These are phyloP conservation scores for Sorex maritimensis DNA, from an alignment of 2,797 vertebrate genomes.

Conservation along the genomic window DNA sequence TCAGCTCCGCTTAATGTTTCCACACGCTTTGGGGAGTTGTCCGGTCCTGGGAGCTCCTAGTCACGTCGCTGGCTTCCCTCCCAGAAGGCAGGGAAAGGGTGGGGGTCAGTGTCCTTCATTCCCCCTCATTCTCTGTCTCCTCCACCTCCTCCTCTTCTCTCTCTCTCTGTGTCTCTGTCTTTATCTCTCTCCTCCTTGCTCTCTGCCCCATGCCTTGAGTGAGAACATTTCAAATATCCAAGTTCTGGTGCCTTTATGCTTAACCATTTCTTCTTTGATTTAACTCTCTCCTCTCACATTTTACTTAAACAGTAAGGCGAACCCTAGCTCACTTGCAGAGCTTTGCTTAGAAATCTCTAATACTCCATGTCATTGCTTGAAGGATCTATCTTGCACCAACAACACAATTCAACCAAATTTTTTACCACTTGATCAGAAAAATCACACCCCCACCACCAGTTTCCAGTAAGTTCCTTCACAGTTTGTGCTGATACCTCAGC, in stretches of 20 bases:
- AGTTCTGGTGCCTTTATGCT: background rate
- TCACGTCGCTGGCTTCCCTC: too few species aligned
- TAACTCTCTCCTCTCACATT: background rate
- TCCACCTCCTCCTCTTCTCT: too few species aligned
- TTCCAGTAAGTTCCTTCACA: background rate
- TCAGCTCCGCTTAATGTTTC: too few species aligned
- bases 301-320: constrained; percentile 2
- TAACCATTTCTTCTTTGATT: background rate
- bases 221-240: constrained; percentile 25
- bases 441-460: background rate
- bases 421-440: background rate
- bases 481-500: background rate
- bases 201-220: background rate
- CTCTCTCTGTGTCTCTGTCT: too few species aligned
- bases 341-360: constrained; percentile 33
- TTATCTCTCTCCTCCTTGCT: background rate
- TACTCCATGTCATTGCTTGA: background rate
- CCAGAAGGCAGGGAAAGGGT: too few species aligned
- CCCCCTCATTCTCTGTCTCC: too few species aligned
- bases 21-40: too few species aligned
- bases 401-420: constrained; percentile 23
- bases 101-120: too few species aligned
- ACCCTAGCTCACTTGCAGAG: background rate
- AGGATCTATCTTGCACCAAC: background rate
- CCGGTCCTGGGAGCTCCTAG: too few species aligned